Conservation (phyloP, 2,888 invertebrate species). For the Melipona bicolor region DNA sequence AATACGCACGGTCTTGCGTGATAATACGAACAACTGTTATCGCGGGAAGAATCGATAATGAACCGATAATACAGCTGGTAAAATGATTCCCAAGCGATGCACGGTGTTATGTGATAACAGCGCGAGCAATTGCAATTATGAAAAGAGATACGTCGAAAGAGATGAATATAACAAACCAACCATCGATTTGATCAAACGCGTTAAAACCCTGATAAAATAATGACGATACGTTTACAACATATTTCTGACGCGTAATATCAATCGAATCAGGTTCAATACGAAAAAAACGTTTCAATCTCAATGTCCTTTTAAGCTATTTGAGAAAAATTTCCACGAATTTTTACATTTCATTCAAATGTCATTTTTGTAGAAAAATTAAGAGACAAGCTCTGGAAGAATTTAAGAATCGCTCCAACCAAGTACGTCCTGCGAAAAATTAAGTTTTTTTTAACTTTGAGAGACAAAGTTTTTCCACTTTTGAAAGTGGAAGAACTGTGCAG, state of each 20-base stretch:
- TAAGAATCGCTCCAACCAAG: not conserved
- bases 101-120: not conserved
- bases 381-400: not conserved
- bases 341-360: not conserved
- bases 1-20: not conserved
- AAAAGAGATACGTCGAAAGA: not conserved
- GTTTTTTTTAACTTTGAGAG: slow-evolving; percentile 14
- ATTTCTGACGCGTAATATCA: too few relatives aligned
- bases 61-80: not conserved
- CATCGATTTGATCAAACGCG: slow-evolving; percentile 11
- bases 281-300: not conserved
- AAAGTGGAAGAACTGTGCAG: too few relatives aligned
- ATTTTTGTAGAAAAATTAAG: not conserved
- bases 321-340: not conserved
- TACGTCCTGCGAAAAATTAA: slow-evolving; percentile 14
- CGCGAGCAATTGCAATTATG: not conserved
- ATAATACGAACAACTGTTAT: not conserved
- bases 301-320: not conserved
- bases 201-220: slow-evolving; percentile 2
- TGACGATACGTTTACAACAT: not conserved
- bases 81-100: not conserved
- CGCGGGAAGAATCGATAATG: not conserved
- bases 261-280: not conserved
- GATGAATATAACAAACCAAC: not conserved
- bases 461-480: slow-evolving; percentile 18